These are phyloP conservation scores for Lamprotornis superbus DNA, from an alignment of 2,113 vertebrate genomes.

Conservation along the genomic window DNA sequence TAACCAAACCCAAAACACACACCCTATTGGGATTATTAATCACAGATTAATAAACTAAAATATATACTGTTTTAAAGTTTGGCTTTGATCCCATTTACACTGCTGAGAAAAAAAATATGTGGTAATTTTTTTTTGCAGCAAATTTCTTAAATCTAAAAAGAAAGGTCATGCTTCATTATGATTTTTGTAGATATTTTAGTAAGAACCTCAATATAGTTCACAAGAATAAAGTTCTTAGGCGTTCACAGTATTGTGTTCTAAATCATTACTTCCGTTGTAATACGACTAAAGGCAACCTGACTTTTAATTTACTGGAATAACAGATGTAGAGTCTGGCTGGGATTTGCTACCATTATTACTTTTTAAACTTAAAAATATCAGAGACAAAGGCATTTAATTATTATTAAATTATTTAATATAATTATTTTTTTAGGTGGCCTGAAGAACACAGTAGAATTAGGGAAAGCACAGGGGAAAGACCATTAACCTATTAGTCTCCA, in stretches of 20 bases:
- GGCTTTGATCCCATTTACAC: neutral
- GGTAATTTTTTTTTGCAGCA: neutral
- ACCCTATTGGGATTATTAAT: neutral
- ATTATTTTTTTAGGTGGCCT: neutral
- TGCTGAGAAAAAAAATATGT: neutral
- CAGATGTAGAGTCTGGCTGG: neutral
- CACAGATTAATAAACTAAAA: neutral
- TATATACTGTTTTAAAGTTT: neutral
- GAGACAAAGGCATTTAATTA: neutral
- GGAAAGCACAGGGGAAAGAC: rapidly evolving
- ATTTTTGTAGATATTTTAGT: neutral
- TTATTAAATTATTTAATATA: too few species aligned
- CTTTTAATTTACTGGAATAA: neutral
- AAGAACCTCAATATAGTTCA: neutral
- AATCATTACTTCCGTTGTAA: neutral
- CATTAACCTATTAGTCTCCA: neutral
- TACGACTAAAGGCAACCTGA: neutral
- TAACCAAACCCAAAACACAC: neutral
- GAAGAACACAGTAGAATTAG: neutral
- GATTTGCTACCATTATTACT: neutral
- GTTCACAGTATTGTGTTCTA: neutral
- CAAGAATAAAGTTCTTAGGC: neutral
- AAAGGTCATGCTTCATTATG: neutral
- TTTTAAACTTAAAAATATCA: neutral
- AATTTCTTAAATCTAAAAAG: neutral